Conservation (phyloP, 2,113 vertebrate genomes). For the Myotis yumanensis region DNA sequence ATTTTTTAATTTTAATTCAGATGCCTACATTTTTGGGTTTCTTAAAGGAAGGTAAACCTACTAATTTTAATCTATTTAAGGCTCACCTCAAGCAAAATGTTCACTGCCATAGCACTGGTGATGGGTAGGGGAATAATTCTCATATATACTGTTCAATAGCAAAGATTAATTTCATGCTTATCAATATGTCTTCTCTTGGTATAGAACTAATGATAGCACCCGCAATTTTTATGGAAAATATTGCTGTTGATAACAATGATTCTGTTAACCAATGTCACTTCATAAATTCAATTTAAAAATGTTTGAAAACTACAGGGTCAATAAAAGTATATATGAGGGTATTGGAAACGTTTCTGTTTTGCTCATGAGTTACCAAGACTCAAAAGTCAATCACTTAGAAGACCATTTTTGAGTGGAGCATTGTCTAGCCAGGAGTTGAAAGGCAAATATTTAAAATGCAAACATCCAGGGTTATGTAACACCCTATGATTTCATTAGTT, state of each 20-base stretch:
- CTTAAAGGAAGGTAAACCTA: not conserved
- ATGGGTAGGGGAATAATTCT: not conserved
- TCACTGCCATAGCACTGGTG: not conserved
- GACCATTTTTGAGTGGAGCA: not conserved
- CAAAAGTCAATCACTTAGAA: not conserved
- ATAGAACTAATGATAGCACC: not conserved
- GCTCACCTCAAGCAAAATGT: not conserved
- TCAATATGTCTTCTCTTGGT: not conserved
- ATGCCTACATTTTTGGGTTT: not conserved
- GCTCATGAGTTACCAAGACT: not conserved
- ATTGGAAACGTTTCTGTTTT: not conserved
- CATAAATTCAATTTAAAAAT: not conserved
- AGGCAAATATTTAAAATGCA: slow-evolving; percentile 58
- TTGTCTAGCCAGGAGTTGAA: slow-evolving; percentile 16
- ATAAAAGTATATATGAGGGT: not conserved
- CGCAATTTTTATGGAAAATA: not conserved
- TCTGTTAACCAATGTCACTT: not conserved
- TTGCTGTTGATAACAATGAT: not conserved
- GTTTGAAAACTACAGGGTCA: not conserved
- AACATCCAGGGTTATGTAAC: slow-evolving; percentile 21
- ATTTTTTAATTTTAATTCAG: not conserved
- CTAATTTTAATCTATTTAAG: not conserved
- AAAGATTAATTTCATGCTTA: not conserved
- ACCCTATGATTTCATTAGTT: not conserved
- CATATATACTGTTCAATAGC: not conserved